A percentile compares a stretch with the other conserved stretches of the same genome.
These are phyloP conservation scores for Gavialis gangeticus DNA, from an alignment of 2,113 vertebrate genomes.

Conservation along the genomic window DNA sequence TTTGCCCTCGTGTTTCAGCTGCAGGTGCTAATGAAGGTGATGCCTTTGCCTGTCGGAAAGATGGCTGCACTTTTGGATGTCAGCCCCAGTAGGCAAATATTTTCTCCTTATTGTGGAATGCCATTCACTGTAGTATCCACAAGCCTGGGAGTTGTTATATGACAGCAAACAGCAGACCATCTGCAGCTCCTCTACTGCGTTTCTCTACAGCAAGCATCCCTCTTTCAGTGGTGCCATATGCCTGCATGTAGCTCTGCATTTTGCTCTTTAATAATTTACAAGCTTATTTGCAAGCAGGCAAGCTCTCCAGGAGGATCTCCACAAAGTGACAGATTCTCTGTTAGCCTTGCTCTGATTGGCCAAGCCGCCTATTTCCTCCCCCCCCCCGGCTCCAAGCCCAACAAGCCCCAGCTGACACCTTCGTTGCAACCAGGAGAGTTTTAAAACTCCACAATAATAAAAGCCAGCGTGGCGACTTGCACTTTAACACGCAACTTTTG, in stretches of 20 bases:
- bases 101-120: background rate
- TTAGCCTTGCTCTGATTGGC: background rate
- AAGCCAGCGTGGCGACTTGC: fast-evolving
- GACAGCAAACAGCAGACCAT: background rate
- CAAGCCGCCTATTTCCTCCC: background rate
- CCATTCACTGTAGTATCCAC: background rate
- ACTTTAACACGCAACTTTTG: background rate
- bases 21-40: background rate
- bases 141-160: background rate
- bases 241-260: background rate
- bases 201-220: background rate
- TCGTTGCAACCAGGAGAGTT: background rate
- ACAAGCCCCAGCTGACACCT: background rate
- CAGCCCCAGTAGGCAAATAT: background rate
- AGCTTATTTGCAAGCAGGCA: background rate
- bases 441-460: background rate
- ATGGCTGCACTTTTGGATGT: background rate
- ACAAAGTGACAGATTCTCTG: background rate
- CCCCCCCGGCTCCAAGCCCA: background rate
- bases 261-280: background rate
- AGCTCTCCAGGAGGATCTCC: background rate
- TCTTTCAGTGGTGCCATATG: background rate
- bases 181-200: background rate
- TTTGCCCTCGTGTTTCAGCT: background rate
- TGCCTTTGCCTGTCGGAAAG: background rate